Evolutionary conservation across 2,797 vertebrate species (phyloP).

Genomic region (Tiaroga cobitis): DNA sequence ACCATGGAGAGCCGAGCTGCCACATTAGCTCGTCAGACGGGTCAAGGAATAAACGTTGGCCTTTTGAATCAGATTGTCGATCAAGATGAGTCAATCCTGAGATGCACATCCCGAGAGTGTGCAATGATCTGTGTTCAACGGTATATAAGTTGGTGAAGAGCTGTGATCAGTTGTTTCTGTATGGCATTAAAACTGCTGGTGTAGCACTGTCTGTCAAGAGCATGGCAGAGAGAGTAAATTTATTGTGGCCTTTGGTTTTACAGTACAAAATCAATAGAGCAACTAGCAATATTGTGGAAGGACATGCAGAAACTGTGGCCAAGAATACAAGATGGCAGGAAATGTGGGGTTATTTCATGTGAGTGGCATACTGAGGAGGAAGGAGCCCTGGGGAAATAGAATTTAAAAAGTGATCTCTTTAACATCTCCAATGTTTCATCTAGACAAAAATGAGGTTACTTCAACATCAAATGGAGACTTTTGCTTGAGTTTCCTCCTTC

Average conservation of each 20-base stretch:
- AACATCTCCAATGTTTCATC: no score
- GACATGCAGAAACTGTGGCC: not conserved
- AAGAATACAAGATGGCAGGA: conserved; percentile 14
- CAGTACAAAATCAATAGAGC: conserved; percentile 29
- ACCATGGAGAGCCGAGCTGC: not conserved
- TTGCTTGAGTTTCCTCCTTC: no score
- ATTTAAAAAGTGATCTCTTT: no score
- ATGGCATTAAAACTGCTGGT: conserved; percentile 29
- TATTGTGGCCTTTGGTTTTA: conserved; percentile 38
- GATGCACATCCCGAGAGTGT: not conserved
- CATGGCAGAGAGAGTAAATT: conserved; percentile 27
- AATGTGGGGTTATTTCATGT: not conserved
- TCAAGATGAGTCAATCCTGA: conserved; percentile 24
- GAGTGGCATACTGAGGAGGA: conserved; percentile 34
- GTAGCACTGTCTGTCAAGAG: conserved; percentile 30
- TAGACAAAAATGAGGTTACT: no score
- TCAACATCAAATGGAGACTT: no score
- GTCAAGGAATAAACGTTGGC: conserved; percentile 23
- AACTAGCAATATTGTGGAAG: conserved; percentile 34
- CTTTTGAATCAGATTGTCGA: conserved; percentile 27
- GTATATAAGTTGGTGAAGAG: conserved; percentile 5
- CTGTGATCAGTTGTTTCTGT: not conserved
- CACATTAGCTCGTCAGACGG: conserved; percentile 52
- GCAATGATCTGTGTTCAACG: conserved; percentile 16
- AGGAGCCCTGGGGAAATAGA: not conserved